phyloP scores from a whole-genome alignment of 2,797 vertebrate species.

The Gallinago solitaria region DNA sequence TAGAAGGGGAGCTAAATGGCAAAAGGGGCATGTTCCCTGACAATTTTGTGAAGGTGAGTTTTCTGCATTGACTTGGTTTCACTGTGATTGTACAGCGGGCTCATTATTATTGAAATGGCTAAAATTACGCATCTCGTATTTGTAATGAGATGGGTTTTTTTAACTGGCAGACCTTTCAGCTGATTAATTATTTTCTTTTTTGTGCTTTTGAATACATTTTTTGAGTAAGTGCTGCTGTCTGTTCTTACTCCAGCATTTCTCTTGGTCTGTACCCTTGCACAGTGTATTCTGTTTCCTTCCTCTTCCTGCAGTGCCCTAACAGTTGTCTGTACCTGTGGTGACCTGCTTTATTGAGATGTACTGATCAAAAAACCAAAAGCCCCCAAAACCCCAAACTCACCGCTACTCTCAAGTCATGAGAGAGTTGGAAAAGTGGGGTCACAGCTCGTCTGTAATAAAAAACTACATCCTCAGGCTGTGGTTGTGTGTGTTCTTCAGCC shows the following conservation, averaged over 20 bases:
- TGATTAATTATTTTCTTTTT: not conserved
- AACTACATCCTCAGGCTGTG: not conserved
- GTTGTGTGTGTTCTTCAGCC: not conserved
- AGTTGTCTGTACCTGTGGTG: not conserved
- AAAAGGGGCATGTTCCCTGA: conserved; percentile 93
- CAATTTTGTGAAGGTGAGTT: conserved; percentile 95
- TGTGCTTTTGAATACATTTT: not conserved
- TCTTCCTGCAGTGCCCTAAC: not conserved
- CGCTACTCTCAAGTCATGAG: not conserved
- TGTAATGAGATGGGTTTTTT: not conserved
- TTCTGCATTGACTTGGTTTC: not conserved
- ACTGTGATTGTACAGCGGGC: not conserved
- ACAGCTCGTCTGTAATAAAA: not conserved
- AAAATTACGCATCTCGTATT: not conserved
- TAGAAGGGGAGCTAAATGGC: conserved; percentile 93
- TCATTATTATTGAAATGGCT: not conserved
- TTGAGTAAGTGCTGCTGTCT: not conserved
- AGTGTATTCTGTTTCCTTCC: not conserved
- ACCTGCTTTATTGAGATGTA: not conserved
- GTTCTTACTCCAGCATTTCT: not conserved
- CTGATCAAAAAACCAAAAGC: not conserved
- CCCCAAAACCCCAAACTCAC: fast-evolving
- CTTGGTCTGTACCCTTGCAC: not conserved
- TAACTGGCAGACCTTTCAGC: not conserved
- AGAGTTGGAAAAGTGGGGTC: not conserved